Evolutionary conservation across 1,140 invertebrate genomes (phyloP), one percentile per base, ranked within the genome.

Genomic region (Bombus fervidus): DNA sequence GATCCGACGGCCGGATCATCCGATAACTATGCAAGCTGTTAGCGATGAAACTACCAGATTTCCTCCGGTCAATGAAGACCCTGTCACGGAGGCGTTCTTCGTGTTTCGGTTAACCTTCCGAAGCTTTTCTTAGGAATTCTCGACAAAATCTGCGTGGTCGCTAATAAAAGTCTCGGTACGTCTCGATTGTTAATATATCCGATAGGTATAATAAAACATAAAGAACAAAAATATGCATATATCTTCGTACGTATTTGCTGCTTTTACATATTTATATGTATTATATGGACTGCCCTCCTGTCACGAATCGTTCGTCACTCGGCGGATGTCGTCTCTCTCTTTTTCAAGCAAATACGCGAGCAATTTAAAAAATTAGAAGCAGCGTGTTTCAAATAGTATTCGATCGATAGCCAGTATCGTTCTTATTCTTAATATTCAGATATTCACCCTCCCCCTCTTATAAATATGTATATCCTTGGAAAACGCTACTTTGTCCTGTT

Each of bases 1-100:
- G 53, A 64, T 53, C 78, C 39, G 57, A 53, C 3, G 34, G 74
- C 31, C 25, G 57, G n/a, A 69, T 71, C 75, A 72, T 71, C 43
- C 72, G 62, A 69, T 28, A 34, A 62, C 43, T 69, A 47, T 74
- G 62, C 43, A 18, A 22, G 12, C 13, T 9, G 8, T 0, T 5
- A 6, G 28, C 47, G 47, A 83, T 69, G 18, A 18, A 22, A 77
- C 57, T 77, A 43, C 3, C 62, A 69, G 62, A 69, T 66, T 76
- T 83, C 62, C 81, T 34, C 2, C 3, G 28, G 13, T 83, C 59
- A 83, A 31, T 76, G 81, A 8, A 8, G 3, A 37, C 8, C 28
- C 25, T 39, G 43, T 31, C 31, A 2, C 15, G 37, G 25, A 22
- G 43, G 2, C 1, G 5, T 9, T 31, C 39, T 47, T 8, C 3